A percentile compares a stretch with the other conserved stretches of the same genome.
Evolutionary conservation across 2,797 vertebrate genomes (phyloP).

Genomic region (Lepus oiostolus): DNA sequence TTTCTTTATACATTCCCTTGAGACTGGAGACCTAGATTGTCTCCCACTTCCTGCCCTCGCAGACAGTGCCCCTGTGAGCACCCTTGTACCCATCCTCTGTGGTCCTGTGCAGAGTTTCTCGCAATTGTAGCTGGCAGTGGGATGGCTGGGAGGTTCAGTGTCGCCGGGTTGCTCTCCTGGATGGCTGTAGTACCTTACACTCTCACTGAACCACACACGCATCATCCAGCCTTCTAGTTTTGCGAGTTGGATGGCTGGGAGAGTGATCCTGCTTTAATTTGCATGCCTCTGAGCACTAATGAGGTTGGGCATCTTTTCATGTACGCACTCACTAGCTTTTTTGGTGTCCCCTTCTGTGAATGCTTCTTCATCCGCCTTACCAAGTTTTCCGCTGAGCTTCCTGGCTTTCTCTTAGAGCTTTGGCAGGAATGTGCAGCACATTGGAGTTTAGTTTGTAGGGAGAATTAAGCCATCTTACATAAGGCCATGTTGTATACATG

Average conservation of each 20-base stretch:
- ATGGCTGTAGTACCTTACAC: background rate
- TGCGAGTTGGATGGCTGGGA: conserved; percentile 15
- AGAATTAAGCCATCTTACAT: conserved; percentile 51
- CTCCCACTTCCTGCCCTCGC: background rate
- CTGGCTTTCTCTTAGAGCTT: conserved; percentile 33
- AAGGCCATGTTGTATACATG: background rate
- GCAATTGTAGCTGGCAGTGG: background rate
- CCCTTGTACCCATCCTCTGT: background rate
- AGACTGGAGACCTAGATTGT: conserved; percentile 33
- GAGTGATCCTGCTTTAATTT: conserved; percentile 65
- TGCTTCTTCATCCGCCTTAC: conserved; percentile 55
- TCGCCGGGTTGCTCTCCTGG: background rate
- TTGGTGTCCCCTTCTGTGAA: conserved; percentile 29
- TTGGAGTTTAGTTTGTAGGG: conserved; percentile 57
- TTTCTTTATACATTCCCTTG: conserved; percentile 15
- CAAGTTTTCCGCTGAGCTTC: conserved; percentile 54
- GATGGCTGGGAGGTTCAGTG: background rate
- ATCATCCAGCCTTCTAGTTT: conserved; percentile 56
- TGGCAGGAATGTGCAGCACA: conserved; percentile 47
- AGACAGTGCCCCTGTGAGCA: background rate
- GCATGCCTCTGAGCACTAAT: conserved; percentile 43
- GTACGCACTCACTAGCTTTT: conserved; percentile 19
- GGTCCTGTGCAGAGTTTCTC: background rate
- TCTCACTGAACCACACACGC: background rate
- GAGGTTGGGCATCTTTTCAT: conserved; percentile 57